Evolutionary conservation across 2,888 invertebrate species (phyloP), one percentile per base, ranked within the genome.

Genomic region (Cylloceria caligata): DNA sequence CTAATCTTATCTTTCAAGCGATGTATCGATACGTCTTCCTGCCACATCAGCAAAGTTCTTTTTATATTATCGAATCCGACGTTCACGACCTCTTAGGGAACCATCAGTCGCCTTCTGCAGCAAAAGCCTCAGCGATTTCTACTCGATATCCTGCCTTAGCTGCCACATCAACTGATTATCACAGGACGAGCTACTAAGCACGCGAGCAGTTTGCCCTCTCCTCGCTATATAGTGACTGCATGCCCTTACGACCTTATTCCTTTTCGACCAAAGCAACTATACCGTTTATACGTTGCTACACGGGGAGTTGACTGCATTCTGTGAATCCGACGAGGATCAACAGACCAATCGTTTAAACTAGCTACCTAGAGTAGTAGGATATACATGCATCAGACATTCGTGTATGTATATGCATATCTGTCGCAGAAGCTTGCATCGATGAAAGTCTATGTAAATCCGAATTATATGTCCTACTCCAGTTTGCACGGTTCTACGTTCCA

Each of bases 241-340:
- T 79, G 73, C 67, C 74, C 81, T 47, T 69, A 45, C 81, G 83
- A 84, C 84, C 84, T 84, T 84, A 84, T 83, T 83, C 83, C 81
- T 80, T 57, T 83, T 55, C 57, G 62, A 67, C 64, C 64, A 68
- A 60, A 52, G 45, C 73, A n/a, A 65, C 19, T 55, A 55, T 42
- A 68, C 65, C 55, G 52, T 64, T 60, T 69, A 57, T 67, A 52
- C 73, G 39, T 42, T 42, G 68, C 64, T 69, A 57, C 39, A 45
- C 68, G 60, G 45, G 30, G 64, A 60, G 55, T 16, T 75, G 49
- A 73, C 60, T 60, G 64, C 64, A 64, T 71, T 67, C 68, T 65
- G 42, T 52, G 52, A 55, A 52, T 67, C 65, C 30, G 60, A n/a
- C 47, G 42, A 67, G 68, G 80, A 80, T 80, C 68, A 68, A 52